phyloP scores from a whole-genome alignment of 1,140 invertebrate species.

The Aricia agestis region DNA sequence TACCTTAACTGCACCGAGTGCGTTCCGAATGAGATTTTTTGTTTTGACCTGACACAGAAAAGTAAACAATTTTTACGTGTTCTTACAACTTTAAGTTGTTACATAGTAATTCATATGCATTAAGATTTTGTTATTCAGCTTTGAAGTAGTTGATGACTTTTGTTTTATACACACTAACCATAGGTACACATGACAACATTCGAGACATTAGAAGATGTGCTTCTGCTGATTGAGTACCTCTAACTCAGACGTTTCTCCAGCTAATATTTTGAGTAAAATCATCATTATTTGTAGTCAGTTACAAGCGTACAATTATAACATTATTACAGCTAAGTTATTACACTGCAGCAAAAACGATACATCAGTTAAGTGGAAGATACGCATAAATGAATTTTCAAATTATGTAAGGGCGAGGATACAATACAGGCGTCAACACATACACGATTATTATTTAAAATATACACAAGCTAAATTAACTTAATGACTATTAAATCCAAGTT shows the following conservation, averaged over 20 bases:
- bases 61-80: constrained; percentile 8
- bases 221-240: too few relatives aligned
- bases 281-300: neutral
- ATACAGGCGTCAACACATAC: neutral
- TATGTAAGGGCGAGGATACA: neutral
- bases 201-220: neutral
- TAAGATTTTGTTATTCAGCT: neutral
- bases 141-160: neutral
- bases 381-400: constrained; percentile 14
- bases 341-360: constrained; percentile 7
- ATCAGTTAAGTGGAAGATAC: constrained; percentile 12
- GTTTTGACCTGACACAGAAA: constrained; percentile 8
- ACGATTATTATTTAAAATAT: neutral
- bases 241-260: too few relatives aligned
- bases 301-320: constrained; percentile 3
- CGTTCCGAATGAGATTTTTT: constrained; percentile 12
- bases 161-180: neutral
- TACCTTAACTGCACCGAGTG: constrained; percentile 37
- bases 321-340: constrained; percentile 12
- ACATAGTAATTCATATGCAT: neutral
- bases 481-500: too few relatives aligned
- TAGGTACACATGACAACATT: neutral
- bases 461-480: too few relatives aligned
- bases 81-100: neutral
- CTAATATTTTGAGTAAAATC: neutral